Base-by-base conservation (phyloP, 2,888 invertebrate genomes). In the Erpobdella octoculata region DNA sequence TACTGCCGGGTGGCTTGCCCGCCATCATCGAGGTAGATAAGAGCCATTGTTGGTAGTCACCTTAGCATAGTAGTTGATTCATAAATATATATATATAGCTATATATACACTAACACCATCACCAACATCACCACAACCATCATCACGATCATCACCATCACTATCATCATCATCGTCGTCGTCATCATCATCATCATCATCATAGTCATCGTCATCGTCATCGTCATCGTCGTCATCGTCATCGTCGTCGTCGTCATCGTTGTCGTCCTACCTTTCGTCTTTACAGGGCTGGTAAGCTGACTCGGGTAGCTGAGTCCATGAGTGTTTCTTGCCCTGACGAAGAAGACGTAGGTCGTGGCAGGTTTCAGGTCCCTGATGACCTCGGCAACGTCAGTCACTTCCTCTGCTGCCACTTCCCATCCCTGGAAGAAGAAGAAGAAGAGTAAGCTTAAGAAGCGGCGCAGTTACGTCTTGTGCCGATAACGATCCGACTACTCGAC, bases 301-400 rank as follows among this genome's bases (percentile, higher is more conserved):
- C 91, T 91, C 1, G 93, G 92, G 48, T 89, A 87, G 0, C 92
- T 91, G 64, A 91, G 85, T 12, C 93, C 93, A 80, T 92, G 89
- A 18, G 88, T 87, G 82, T 92, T 93, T 84, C 91, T 90, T 0
- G 92, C 92, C 69, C 86, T 87, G 46, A 93, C 89, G 73, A 92
- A 85, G 82, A 93, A 93, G 75, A 91, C 88, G 84, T 93, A 93
- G 41, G 89, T 87, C 62, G 91, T 90, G 78, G 90, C 90, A 0
- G 91, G 89, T 78, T 88, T 88, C 75, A 92, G 85, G 78, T 89
- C 88, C 78, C 87, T 87, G 78, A 91, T 89, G 67, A 88, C 88
- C 82, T 88, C 89, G 77, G 87, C 87, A 73, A 89, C 89, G 74
- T 87, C 86, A 58, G 87, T 86, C 53, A 91, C 87, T 67, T 88